Conservation (phyloP, 1,140 invertebrate genomes). For the Neotoxoptera formosana region DNA sequence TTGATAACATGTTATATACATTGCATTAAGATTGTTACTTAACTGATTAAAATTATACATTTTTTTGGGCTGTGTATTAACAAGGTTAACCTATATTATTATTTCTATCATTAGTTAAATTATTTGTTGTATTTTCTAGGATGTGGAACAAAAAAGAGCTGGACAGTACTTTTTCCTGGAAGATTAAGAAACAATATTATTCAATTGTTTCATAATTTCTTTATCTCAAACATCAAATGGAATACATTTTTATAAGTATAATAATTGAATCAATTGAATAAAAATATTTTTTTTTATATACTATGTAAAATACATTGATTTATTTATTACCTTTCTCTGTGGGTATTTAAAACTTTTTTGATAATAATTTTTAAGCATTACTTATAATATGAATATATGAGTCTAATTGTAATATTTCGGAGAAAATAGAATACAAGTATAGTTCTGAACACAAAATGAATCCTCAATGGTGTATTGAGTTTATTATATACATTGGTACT, state of each 20-base stretch:
- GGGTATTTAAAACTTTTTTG: not conserved
- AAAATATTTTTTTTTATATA: constrained; percentile 13
- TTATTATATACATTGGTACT: too few relatives aligned
- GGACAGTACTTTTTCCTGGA: constrained; percentile 99
- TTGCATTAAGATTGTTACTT: too few relatives aligned
- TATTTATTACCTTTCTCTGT: not conserved
- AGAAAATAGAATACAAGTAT: too few relatives aligned
- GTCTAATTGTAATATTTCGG: not conserved
- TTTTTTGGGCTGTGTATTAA: not conserved
- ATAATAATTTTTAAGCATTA: not conserved
- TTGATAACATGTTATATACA: too few relatives aligned
- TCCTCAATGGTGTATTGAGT: not conserved
- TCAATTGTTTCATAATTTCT: not conserved
- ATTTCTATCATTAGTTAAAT: constrained; percentile 8
- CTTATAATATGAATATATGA: not conserved
- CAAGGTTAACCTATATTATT: not conserved
- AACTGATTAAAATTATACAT: too few relatives aligned
- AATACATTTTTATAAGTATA: constrained; percentile 28
- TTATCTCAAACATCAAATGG: constrained; percentile 14
- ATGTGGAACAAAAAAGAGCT: constrained; percentile 94
- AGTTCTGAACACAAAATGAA: not conserved
- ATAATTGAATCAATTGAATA: constrained; percentile 39
- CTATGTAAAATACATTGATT: not conserved
- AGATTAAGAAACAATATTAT: constrained; percentile 47
- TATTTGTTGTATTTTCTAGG: constrained; percentile 69